phyloP scores from a whole-genome alignment of 2,797 vertebrate species.

The Novumbra hubbsi region DNA sequence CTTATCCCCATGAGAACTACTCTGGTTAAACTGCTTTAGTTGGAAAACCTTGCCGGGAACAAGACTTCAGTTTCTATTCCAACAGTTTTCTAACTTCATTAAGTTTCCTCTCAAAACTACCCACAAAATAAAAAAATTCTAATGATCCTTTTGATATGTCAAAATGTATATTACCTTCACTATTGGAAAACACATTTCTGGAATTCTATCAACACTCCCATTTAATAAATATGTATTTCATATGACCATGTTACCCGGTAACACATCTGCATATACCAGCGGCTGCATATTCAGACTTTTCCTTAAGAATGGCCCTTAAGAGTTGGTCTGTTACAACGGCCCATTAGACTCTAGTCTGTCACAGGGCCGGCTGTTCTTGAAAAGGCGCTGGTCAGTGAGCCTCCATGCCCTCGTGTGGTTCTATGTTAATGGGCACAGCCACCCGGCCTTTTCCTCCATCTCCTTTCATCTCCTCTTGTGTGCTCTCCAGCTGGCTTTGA shows the following conservation, averaged over 20 bases:
- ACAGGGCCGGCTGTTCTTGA: constrained; percentile 47
- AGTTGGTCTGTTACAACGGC: constrained; percentile 65
- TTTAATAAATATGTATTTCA: neutral
- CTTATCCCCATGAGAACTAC: neutral
- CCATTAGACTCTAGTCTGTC: constrained; percentile 70
- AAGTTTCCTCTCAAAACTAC: neutral
- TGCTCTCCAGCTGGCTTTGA: constrained; percentile 79
- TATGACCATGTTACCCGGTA: neutral
- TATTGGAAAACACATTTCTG: neutral
- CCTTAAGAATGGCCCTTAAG: constrained; percentile 42
- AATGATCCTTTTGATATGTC: neutral
- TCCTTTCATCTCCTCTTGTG: constrained; percentile 72
- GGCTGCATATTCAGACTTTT: constrained; percentile 39
- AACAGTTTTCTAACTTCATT: too few relatives aligned
- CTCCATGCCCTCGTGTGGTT: constrained; percentile 62
- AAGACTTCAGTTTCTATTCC: neutral
- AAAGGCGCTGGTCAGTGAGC: constrained; percentile 54
- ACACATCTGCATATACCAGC: neutral
- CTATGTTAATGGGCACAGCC: constrained; percentile 75
- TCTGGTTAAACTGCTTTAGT: neutral
- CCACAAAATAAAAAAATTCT: neutral
- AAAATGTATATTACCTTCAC: neutral
- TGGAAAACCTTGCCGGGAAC: neutral
- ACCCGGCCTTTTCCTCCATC: constrained; percentile 47
- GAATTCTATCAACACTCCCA: neutral